phyloP scores from a whole-genome alignment of 2,797 vertebrate genomes.

The Trachurus trachurus region DNA sequence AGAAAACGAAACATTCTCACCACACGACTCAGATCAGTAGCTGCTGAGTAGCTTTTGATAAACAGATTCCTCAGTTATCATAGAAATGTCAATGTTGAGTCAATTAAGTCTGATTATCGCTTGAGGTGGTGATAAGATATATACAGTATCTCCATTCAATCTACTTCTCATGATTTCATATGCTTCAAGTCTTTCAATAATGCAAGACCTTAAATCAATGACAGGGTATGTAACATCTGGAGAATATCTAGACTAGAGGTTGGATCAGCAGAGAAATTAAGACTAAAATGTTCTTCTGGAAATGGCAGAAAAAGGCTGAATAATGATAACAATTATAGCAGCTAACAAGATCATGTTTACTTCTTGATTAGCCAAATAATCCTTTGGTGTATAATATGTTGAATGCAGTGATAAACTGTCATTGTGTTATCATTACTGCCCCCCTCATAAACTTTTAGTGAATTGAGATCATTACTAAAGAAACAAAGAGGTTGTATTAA shows the following conservation, averaged over 20 bases:
- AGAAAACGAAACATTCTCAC: conserved; percentile 1
- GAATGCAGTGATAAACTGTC: no score
- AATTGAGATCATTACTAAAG: no score
- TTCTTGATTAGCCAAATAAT: neutral
- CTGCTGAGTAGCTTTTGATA: neutral
- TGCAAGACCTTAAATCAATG: neutral
- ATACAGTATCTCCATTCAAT: neutral
- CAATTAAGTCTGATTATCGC: neutral
- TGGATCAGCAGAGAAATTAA: neutral
- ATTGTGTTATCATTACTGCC: no score
- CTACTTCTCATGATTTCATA: neutral
- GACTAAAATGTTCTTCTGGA: neutral
- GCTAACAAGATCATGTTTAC: neutral
- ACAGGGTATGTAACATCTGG: neutral
- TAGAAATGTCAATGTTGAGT: neutral
- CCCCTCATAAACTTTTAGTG: no score
- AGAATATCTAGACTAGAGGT: neutral
- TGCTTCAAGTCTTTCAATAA: neutral
- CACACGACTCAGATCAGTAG: neutral
- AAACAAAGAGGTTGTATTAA: neutral
- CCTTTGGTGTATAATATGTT: neutral
- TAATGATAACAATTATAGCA: neutral
- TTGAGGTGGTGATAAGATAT: neutral
- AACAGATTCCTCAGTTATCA: neutral
- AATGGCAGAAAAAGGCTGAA: neutral